Conservation (phyloP, 2,113 vertebrate genomes). For the Ancistrus triradiatus region DNA sequence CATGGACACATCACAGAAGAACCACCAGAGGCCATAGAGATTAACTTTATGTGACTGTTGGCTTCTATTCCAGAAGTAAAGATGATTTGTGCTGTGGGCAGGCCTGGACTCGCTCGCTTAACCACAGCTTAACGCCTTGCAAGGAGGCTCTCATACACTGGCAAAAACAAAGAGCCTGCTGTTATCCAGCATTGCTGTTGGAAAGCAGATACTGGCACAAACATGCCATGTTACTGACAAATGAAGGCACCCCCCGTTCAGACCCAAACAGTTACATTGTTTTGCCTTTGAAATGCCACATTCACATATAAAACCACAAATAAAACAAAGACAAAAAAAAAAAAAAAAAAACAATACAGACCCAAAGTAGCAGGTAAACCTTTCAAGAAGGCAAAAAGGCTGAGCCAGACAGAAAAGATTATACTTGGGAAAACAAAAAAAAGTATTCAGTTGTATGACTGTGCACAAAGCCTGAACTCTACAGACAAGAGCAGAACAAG, state of each 20-base stretch:
- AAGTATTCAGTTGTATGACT: neutral
- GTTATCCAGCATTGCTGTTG: constrained; percentile 27
- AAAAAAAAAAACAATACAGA: neutral
- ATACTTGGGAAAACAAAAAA: neutral
- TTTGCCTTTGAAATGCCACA: too few relatives aligned
- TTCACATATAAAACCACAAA: too few relatives aligned
- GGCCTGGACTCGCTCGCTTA: constrained; percentile 2
- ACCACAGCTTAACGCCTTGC: constrained; percentile 17
- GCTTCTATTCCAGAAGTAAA: constrained; percentile 18
- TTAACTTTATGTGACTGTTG: constrained; percentile 2
- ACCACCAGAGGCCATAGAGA: neutral
- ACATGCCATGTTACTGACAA: neutral
- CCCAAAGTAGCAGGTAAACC: too few relatives aligned
- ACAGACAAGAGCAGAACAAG: neutral
- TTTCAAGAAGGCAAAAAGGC: too few relatives aligned
- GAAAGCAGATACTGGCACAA: constrained; percentile 17
- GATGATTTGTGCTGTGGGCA: constrained; percentile 2
- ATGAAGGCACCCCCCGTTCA: too few relatives aligned
- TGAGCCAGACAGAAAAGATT: neutral
- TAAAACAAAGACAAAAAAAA: neutral
- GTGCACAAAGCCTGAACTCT: neutral
- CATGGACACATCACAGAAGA: neutral
- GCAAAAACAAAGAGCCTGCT: constrained; percentile 28
- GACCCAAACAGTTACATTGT: too few relatives aligned
- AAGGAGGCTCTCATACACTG: constrained; percentile 12